These are phyloP conservation scores for Arion vulgaris DNA, from an alignment of 1,140 invertebrate species.

Conservation along the genomic window DNA sequence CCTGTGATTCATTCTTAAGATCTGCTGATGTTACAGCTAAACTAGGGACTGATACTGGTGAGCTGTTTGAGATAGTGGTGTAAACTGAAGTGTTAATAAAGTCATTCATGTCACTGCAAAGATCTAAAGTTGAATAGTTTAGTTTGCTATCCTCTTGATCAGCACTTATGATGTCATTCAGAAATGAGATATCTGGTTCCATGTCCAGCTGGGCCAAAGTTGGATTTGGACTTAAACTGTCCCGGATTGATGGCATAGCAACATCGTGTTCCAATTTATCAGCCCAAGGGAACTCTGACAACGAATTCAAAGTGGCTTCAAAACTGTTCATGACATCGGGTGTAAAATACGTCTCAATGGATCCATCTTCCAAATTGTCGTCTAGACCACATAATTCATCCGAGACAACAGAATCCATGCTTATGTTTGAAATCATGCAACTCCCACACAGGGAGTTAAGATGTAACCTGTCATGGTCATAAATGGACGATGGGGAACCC, in stretches of 20 bases:
- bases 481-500: slow-evolving; percentile 20
- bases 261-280: slow-evolving; percentile 17
- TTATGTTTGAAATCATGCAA: slow-evolving; percentile 16
- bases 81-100: background rate
- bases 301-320: background rate
- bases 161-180: background rate
- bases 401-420: background rate
- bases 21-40: background rate
- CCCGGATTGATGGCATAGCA: background rate
- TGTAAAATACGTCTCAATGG: slow-evolving; percentile 15
- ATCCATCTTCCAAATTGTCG: slow-evolving; percentile 30
- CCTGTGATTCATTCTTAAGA: background rate
- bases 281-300: background rate
- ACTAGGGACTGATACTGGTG: background rate
- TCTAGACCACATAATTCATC: slow-evolving; percentile 18
- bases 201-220: slow-evolving; percentile 30
- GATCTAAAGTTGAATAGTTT: background rate
- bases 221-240: background rate
- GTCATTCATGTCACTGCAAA: slow-evolving; percentile 19
- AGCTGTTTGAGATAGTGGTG: background rate
- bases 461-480: slow-evolving; percentile 28
- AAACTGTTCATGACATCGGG: slow-evolving; percentile 23
- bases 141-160: slow-evolving; percentile 25
- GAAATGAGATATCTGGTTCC: slow-evolving; percentile 30
- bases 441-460: background rate